Evolutionary conservation across 2,888 invertebrate species (phyloP).

Genomic region (Gastrophysa polygoni): DNA sequence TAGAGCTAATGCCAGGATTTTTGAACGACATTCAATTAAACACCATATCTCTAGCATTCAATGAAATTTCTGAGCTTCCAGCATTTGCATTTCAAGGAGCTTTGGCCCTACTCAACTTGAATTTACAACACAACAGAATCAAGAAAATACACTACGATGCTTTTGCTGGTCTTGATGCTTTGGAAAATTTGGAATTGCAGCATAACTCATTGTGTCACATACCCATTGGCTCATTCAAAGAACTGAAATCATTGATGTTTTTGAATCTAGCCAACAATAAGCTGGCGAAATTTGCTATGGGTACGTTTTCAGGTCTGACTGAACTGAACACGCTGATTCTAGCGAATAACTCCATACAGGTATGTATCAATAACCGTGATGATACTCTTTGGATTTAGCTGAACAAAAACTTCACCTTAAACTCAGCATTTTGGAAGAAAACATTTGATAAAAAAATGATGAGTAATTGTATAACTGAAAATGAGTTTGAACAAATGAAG

Average conservation of each 20-base stretch:
- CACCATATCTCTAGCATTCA: constrained; percentile 45
- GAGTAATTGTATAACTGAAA: no score
- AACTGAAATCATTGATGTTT: constrained; percentile 40
- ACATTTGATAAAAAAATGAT: no score
- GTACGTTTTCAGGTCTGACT: constrained; percentile 50
- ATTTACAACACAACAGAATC: constrained; percentile 50
- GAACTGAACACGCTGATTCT: constrained; percentile 46
- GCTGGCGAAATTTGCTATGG: constrained; percentile 45
- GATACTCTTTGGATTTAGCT: no score
- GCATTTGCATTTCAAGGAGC: constrained; percentile 46
- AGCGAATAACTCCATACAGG: constrained; percentile 46
- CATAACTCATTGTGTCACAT: constrained; percentile 49
- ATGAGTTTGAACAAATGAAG: no score
- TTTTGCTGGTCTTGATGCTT: constrained; percentile 44
- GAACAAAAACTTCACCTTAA: no score
- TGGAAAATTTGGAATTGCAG: constrained; percentile 50
- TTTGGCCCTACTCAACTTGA: constrained; percentile 45
- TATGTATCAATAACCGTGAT: no score
- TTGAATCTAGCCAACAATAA: constrained; percentile 51
- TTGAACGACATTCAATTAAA: constrained; percentile 47
- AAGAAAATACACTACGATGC: constrained; percentile 43
- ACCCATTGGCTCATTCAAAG: constrained; percentile 50
- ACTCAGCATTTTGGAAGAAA: no score
- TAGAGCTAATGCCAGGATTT: constrained; percentile 44
- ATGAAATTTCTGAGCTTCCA: constrained; percentile 45